phyloP scores from a whole-genome alignment of 2,888 invertebrate species.

The Oscheius sp. region DNA sequence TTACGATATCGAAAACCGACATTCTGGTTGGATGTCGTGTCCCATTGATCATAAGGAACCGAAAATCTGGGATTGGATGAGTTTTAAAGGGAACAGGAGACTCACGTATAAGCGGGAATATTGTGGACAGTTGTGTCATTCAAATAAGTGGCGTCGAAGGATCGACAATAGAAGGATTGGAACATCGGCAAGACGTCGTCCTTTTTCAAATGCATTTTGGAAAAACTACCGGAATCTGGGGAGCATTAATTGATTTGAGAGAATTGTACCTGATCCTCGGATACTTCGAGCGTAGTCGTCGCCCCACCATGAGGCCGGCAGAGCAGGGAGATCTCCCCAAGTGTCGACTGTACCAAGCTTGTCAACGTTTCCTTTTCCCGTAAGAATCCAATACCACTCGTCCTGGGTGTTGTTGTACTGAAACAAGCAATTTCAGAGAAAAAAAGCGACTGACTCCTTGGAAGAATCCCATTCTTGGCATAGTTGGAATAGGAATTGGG shows the following conservation, averaged over 20 bases:
- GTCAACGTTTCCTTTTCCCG: slow-evolving; percentile 61
- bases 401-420: slow-evolving; percentile 70
- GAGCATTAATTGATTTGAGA: too few relatives aligned
- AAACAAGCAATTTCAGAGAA: not conserved
- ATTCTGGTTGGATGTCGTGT: slow-evolving; percentile 63
- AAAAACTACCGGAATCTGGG: slow-evolving; percentile 62
- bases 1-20: slow-evolving; percentile 67
- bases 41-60: slow-evolving; percentile 58
- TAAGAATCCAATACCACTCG: slow-evolving; percentile 64
- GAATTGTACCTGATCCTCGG: slow-evolving; percentile 60
- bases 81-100: not conserved
- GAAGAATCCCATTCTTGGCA: slow-evolving; percentile 60
- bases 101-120: slow-evolving; percentile 30
- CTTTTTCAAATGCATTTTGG: slow-evolving; percentile 49
- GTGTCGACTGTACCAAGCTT: slow-evolving; percentile 54
- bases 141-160: slow-evolving; percentile 39
- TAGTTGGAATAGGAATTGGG: slow-evolving; percentile 65
- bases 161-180: slow-evolving; percentile 63
- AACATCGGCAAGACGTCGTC: slow-evolving; percentile 49
- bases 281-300: slow-evolving; percentile 54
- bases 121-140: slow-evolving; percentile 23
- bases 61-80: slow-evolving; percentile 53
- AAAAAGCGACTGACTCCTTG: not conserved
- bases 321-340: slow-evolving; percentile 55
- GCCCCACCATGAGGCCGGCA: slow-evolving; percentile 60